Evolutionary conservation across 1,140 invertebrate genomes (phyloP).

Genomic region (Caenorhabditis elegans): DNA sequence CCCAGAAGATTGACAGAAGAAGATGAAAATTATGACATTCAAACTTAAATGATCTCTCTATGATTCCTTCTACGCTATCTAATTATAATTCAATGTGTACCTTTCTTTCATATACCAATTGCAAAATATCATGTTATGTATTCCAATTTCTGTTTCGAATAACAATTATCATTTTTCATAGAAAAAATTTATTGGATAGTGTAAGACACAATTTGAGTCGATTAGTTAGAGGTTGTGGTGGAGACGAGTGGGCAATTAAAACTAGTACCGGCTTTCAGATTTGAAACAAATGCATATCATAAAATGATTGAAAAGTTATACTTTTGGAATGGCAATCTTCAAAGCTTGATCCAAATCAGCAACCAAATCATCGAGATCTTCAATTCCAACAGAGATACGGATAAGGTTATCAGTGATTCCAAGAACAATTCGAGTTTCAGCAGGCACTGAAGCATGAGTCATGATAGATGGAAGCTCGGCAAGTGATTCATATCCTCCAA

Average conservation of each 20-base stretch:
- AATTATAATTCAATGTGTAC: too few relatives aligned
- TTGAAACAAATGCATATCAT: constrained; percentile 6
- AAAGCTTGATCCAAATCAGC: constrained; percentile 82
- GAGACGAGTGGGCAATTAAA: not conserved
- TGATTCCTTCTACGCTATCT: too few relatives aligned
- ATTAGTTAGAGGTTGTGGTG: not conserved
- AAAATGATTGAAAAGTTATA: not conserved
- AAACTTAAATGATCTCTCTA: too few relatives aligned
- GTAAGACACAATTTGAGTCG: too few relatives aligned
- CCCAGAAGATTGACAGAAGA: not conserved
- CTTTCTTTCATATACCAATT: too few relatives aligned
- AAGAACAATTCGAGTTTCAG: constrained; percentile 74
- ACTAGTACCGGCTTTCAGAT: constrained; percentile 4
- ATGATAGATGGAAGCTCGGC: constrained; percentile 69
- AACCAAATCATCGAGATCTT: constrained; percentile 82
- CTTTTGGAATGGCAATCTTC: constrained; percentile 55
- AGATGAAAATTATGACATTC: not conserved
- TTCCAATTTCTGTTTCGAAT: too few relatives aligned
- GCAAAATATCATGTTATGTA: too few relatives aligned
- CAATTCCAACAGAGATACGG: constrained; percentile 86
- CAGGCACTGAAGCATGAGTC: constrained; percentile 70
- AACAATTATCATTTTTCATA: too few relatives aligned
- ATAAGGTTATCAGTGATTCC: constrained; percentile 85
- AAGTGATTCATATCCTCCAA: constrained; percentile 92
- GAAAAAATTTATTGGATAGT: too few relatives aligned